Conservation (phyloP, 2,113 vertebrate genomes). For the Phodopus roborovskii region DNA sequence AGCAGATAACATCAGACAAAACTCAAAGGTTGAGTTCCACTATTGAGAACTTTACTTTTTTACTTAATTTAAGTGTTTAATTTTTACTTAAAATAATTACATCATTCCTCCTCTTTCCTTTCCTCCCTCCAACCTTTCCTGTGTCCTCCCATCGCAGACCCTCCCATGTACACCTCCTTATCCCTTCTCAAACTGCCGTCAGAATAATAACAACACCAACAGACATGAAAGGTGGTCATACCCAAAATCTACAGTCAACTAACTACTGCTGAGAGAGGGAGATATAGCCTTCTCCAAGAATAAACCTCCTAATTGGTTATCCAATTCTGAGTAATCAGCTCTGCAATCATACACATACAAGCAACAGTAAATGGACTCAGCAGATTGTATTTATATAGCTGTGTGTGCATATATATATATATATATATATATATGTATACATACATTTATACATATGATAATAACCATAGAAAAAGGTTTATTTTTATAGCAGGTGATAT, state of each 20-base stretch:
- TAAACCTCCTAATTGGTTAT: neutral
- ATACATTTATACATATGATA: neutral
- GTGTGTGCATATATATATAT: neutral
- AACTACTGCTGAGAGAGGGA: neutral
- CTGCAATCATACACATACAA: neutral
- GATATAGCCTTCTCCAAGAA: neutral
- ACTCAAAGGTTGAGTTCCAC: neutral
- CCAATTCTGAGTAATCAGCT: neutral
- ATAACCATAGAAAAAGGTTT: neutral
- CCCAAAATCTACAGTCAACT: neutral
- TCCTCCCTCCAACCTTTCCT: neutral
- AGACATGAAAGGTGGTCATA: neutral
- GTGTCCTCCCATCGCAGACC: too few species aligned
- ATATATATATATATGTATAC: neutral
- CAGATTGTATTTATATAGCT: neutral
- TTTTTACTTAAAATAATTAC: neutral
- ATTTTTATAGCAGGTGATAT: neutral
- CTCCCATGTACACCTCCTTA: neutral
- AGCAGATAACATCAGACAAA: neutral
- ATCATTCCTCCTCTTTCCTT: neutral
- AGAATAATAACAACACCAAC: neutral
- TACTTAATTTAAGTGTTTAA: neutral
- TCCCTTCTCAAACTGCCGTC: neutral
- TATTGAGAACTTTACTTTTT: neutral
- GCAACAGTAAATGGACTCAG: neutral